Base-by-base conservation (phyloP, 2,888 invertebrate species). In the Yponomeuta plumbellus region DNA sequence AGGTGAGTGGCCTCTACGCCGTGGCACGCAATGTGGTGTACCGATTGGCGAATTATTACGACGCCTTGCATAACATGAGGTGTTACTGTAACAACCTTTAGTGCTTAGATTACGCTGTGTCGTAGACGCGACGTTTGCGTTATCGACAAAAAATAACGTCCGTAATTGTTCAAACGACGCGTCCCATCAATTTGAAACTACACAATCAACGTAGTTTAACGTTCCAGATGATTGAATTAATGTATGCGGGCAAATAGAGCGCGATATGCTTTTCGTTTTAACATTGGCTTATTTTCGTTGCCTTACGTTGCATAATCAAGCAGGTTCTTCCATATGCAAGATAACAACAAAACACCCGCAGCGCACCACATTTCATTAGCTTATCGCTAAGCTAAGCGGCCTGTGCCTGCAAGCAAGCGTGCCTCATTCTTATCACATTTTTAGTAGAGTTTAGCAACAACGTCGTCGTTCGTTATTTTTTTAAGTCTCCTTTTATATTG, bases 1-100 rank as follows among this genome's bases (percentile, higher is more conserved):
- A 80, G 83, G 84, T 84, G 83, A 84, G 83, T 74, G 84, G 78
- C 83, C 83, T 77, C 68, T 67, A 73, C 73, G 72, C 74, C 75
- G 74, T 69, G 74, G 76, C 75, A 77, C 79, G 78, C 76, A 75
- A 78, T 70, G 74, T 71, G 74, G 77, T 80, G 76, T 80, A 76
- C 76, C 75, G 78, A 79, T 79, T 79, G 75, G 78, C 79, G 71
- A 77, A 73, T 73, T 26, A 62, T 62, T 62, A 62, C 20, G 39
- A 26, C 34, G 39, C 62, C 61, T 62, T 62, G 20, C 62, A 39
- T 20, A 21, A 59, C 22, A 74, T 72, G 17, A 61, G 61, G 26
- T 23, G 17, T 61, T 26, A 22, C 21, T 23, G 22, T 61, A 52
- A 52, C 44, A 52, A 52, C 17, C 17, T 17, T 52, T 13, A 13